Evolutionary conservation across 2,113 vertebrate genomes (phyloP).

Genomic region (Chloebia gouldiae): DNA sequence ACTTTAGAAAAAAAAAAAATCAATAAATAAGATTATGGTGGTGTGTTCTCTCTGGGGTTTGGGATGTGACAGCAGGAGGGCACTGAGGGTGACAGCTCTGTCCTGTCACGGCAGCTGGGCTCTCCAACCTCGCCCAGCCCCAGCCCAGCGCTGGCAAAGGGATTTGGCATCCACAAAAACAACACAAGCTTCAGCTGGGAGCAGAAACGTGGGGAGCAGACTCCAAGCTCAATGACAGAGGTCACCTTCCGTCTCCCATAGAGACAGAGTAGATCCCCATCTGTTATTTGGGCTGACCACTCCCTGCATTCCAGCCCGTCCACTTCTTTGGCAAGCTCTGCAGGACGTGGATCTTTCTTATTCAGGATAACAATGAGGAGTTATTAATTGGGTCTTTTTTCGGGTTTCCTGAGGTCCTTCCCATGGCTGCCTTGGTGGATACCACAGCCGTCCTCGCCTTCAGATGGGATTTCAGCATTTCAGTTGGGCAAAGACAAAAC

Average conservation of each 20-base stretch:
- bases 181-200: background rate
- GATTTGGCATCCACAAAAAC: conserved; percentile 19
- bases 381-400: conserved; percentile 61
- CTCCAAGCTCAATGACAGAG: conserved; percentile 55
- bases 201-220: conserved; percentile 28
- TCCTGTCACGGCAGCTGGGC: background rate
- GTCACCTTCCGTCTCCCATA: conserved; percentile 67
- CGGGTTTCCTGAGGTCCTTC: conserved; percentile 57
- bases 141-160: background rate
- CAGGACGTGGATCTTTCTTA: conserved; percentile 63
- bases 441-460: background rate
- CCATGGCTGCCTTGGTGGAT: background rate
- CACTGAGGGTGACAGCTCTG: background rate
- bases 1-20: background rate
- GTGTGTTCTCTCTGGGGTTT: background rate
- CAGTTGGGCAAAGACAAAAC: background rate
- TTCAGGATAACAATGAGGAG: conserved; percentile 60
- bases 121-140: background rate
- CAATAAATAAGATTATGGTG: background rate
- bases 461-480: background rate
- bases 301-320: conserved; percentile 65
- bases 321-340: conserved; percentile 51
- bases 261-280: conserved; percentile 68
- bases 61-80: background rate
- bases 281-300: conserved; percentile 69